phyloP scores from a whole-genome alignment of 2,888 invertebrate genomes.

The Reticulitermes lucifugus region DNA sequence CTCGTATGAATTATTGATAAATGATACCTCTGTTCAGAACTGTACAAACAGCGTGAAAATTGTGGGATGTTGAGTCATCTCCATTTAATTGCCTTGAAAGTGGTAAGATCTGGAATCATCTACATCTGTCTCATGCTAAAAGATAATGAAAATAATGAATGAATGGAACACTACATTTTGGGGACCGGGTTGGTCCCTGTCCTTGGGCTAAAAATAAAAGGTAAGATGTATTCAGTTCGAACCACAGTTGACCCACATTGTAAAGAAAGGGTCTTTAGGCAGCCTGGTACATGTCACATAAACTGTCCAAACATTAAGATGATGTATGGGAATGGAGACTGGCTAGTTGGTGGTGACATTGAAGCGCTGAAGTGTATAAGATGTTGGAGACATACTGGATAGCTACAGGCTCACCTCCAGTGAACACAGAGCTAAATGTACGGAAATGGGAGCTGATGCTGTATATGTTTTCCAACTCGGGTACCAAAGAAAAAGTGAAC shows the following conservation, averaged over 20 bases:
- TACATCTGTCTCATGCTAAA: too few species aligned
- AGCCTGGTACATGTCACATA: slow-evolving; percentile 90
- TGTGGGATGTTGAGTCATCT: too few species aligned
- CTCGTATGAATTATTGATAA: too few species aligned
- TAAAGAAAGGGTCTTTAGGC: slow-evolving; percentile 91
- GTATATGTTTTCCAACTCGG: slow-evolving; percentile 97
- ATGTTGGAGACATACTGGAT: slow-evolving; percentile 96
- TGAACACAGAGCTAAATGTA: slow-evolving; percentile 85
- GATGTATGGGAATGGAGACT: slow-evolving; percentile 93
- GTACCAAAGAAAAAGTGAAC: slow-evolving; percentile 99
- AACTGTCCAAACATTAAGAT: slow-evolving; percentile 95
- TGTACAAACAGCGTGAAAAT: too few species aligned
- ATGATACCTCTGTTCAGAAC: too few species aligned
- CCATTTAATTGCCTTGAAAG: too few species aligned
- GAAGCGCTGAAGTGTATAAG: slow-evolving; percentile 89
- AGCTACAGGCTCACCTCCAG: slow-evolving; percentile 93
- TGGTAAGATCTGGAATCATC: too few species aligned
- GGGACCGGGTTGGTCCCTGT: too few species aligned
- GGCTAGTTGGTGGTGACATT: slow-evolving; percentile 94
- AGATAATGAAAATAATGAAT: too few species aligned
- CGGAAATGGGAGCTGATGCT: slow-evolving; percentile 89
- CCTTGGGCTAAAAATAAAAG: too few species aligned
- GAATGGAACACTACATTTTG: too few species aligned
- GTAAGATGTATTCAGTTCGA: too few species aligned
- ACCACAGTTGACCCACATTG: slow-evolving; percentile 91